Conservation (phyloP, 2,888 invertebrate genomes). For the Amblyjoppa fuscipennis region DNA sequence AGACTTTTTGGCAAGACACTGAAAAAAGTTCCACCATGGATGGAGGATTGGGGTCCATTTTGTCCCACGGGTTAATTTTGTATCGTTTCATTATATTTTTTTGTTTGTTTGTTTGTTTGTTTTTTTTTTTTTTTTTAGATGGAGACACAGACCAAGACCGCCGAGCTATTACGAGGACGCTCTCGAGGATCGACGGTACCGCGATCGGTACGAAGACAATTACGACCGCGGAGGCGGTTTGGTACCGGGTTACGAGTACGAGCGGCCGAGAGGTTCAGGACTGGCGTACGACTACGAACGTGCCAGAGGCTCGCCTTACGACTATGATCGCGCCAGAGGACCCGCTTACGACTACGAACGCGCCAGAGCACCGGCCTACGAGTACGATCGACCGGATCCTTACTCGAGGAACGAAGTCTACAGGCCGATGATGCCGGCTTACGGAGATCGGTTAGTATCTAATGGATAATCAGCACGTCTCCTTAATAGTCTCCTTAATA, state of each 20-base stretch:
- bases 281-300: conserved; percentile 74
- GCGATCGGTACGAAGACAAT: conserved; percentile 77
- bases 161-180: conserved; percentile 77
- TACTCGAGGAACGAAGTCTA: conserved; percentile 75
- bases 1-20: not conserved
- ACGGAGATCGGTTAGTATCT: conserved; percentile 75
- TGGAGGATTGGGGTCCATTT: too few relatives aligned
- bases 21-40: too few relatives aligned
- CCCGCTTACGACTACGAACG: conserved; percentile 71
- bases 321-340: conserved; percentile 61
- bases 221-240: conserved; percentile 57
- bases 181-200: conserved; percentile 75
- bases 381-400: conserved; percentile 77
- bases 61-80: too few relatives aligned
- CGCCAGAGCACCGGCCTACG: conserved; percentile 72
- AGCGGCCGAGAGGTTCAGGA: conserved; percentile 71
- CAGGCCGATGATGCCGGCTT: conserved; percentile 68
- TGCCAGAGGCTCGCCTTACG: conserved; percentile 49
- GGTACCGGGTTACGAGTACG: conserved; percentile 65
- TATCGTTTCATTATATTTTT: too few relatives aligned
- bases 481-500: not conserved
- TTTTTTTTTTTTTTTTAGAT: conserved; percentile 66
- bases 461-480: not conserved
- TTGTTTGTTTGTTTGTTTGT: not conserved
- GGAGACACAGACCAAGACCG: conserved; percentile 75